A percentile compares a stretch with the other conserved stretches of the same genome.
Conservation (phyloP, 2,797 vertebrate genomes). For the Gambusia yucatana region DNA sequence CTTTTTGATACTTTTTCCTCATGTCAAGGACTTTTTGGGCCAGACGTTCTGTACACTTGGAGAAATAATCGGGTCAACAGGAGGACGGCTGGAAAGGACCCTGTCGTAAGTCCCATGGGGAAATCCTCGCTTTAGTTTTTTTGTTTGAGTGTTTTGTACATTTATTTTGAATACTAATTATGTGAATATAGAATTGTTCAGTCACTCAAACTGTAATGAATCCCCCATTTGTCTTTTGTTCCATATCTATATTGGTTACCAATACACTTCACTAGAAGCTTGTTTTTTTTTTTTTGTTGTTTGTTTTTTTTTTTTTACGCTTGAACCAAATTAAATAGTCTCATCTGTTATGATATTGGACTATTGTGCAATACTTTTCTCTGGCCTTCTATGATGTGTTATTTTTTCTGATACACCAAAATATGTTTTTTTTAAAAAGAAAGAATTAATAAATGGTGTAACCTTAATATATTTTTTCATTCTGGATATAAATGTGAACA, state of each 20-base stretch:
- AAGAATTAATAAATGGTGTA: background rate
- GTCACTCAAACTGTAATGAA: slow-evolving; percentile 25
- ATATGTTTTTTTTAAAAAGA: background rate
- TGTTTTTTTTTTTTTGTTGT: slow-evolving; percentile 27
- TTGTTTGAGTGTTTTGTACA: slow-evolving; percentile 5
- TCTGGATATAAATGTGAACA: slow-evolving; percentile 1
- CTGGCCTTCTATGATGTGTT: slow-evolving; percentile 7
- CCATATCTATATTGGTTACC: slow-evolving; percentile 44
- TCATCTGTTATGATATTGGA: slow-evolving; percentile 39
- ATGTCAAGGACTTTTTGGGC: slow-evolving; percentile 91
- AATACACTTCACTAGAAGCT: slow-evolving; percentile 22
- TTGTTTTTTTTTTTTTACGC: slow-evolving; percentile 25
- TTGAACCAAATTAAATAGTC: slow-evolving; percentile 32
- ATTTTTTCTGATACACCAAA: slow-evolving; percentile 19
- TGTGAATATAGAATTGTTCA: slow-evolving; percentile 44
- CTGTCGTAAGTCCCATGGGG: slow-evolving; percentile 88
- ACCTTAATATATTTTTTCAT: background rate
- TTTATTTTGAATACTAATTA: slow-evolving; percentile 20
- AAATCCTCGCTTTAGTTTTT: background rate
- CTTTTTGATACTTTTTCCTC: background rate
- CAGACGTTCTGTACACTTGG: slow-evolving; percentile 94
- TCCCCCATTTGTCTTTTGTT: slow-evolving; percentile 16
- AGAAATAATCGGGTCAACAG: slow-evolving; percentile 93
- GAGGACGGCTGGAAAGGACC: slow-evolving; percentile 88
- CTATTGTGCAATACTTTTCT: background rate